These are phyloP conservation scores for Calephelis virginiensis DNA, from an alignment of 1,140 invertebrate genomes.

Conservation along the genomic window DNA sequence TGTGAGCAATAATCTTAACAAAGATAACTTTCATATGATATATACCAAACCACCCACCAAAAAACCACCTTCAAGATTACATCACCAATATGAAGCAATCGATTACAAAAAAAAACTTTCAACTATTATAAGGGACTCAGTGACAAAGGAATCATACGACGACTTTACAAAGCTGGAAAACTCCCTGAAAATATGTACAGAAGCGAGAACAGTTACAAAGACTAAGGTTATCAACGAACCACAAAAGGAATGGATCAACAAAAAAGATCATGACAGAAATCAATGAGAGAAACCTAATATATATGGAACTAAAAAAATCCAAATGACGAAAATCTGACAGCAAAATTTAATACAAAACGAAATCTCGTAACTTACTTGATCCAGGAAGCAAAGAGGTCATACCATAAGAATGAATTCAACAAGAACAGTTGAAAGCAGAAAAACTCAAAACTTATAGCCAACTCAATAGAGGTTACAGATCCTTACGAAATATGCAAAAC, in stretches of 20 bases:
- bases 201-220: no score
- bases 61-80: neutral
- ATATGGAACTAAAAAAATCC: no score
- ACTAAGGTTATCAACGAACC: no score
- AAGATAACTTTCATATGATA: conserved; percentile 23
- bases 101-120: neutral
- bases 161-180: neutral
- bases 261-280: neutral
- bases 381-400: no score
- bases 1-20: conserved; percentile 19
- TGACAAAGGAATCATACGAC: neutral
- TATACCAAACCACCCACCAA: conserved; percentile 6
- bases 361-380: neutral
- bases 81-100: no score
- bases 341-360: neutral
- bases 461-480: no score
- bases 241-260: no score
- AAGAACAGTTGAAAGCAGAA: no score
- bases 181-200: neutral
- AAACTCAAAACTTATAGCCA: no score
- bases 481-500: no score
- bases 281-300: neutral
- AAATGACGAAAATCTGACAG: no score
- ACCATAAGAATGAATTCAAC: no score
- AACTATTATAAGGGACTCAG: neutral